phyloP scores from a whole-genome alignment of 2,113 vertebrate genomes.

The crab-eating macaque (Macaca fascicularis) region T2T-MFA8v1.1 NC_088377.1:25357501-25358000 shows the following conservation, averaged over 20 bases:
- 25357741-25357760: background rate
- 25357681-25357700: fast-evolving
- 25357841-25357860: background rate
- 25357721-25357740: background rate
- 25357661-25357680: background rate
- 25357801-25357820: background rate
- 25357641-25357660: background rate
- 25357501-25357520: background rate
- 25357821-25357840: background rate
- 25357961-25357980: background rate
- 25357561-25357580: background rate
- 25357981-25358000: background rate
- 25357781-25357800: background rate
- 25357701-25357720: background rate
- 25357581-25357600: too few species aligned
- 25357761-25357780: background rate
- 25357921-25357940: background rate
- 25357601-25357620: too few species aligned
- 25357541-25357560: background rate
- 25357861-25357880: background rate
- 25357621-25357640: background rate
- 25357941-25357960: background rate
- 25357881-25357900: background rate
- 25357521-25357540: background rate
- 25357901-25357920: background rate